Evolutionary conservation across 2,113 vertebrate genomes (phyloP).

Genomic region (Pheucticus melanocephalus): DNA sequence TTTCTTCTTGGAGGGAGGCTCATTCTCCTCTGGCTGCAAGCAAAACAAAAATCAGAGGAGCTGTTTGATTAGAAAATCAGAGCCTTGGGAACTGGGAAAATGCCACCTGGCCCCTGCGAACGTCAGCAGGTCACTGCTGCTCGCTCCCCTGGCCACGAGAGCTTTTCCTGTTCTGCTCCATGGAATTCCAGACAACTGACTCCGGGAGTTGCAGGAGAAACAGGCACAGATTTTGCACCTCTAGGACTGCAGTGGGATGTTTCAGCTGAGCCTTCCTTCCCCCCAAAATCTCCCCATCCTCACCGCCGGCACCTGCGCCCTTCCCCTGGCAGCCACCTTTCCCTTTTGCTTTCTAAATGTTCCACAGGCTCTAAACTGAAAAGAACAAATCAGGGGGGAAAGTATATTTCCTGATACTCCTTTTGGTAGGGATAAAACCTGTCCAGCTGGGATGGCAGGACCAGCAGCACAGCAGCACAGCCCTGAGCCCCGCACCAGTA

Average conservation of each 20-base stretch:
- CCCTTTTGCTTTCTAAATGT: rapidly evolving
- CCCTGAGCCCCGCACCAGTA: rapidly evolving
- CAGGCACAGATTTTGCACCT: neutral
- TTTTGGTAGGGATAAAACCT: neutral
- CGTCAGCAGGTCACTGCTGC: neutral
- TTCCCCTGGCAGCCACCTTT: neutral
- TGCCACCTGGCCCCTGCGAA: neutral
- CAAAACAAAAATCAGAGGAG: neutral
- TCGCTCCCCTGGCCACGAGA: neutral
- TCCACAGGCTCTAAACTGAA: neutral
- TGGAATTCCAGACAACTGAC: neutral
- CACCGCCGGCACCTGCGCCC: rapidly evolving
- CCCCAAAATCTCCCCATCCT: neutral
- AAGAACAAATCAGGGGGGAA: neutral
- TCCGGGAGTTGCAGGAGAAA: neutral
- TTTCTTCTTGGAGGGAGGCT: neutral
- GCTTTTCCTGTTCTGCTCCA: neutral
- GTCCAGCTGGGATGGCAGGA: neutral
- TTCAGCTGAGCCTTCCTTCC: neutral
- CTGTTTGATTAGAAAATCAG: neutral
- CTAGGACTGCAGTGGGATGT: neutral
- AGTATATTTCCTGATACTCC: rapidly evolving
- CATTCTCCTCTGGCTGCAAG: neutral
- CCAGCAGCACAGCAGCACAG: neutral
- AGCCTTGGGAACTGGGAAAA: neutral